These are phyloP conservation scores for Pseudoatta argentina DNA, from an alignment of 1,140 invertebrate species.

Conservation along the genomic window DNA sequence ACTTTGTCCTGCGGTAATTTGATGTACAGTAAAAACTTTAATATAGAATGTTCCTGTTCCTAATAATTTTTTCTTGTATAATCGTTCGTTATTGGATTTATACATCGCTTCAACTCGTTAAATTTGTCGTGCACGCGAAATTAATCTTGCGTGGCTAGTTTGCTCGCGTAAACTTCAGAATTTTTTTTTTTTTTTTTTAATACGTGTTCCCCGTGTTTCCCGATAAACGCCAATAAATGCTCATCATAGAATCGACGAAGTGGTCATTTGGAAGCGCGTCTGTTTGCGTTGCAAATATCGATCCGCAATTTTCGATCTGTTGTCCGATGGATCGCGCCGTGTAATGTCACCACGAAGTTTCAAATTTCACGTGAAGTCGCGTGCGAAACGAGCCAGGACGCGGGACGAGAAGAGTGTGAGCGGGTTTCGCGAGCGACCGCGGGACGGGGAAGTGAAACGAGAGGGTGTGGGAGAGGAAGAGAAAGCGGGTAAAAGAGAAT, in stretches of 20 bases:
- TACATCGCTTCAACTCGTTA: conserved; percentile 20
- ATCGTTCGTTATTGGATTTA: conserved; percentile 31
- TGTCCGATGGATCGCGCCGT: neutral
- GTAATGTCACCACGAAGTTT: conserved; percentile 58
- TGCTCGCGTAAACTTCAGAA: neutral
- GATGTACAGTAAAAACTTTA: conserved; percentile 33
- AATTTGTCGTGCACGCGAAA: conserved; percentile 30
- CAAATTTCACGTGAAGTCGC: conserved; percentile 71
- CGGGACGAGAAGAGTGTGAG: conserved; percentile 40
- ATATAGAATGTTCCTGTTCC: neutral
- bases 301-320: conserved; percentile 35
- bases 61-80: conserved; percentile 24
- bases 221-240: conserved; percentile 3
- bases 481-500: conserved; percentile 51
- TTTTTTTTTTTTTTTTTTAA: neutral
- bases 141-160: conserved; percentile 20
- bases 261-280: neutral
- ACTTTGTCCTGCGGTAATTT: neutral
- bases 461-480: conserved; percentile 45
- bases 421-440: conserved; percentile 45
- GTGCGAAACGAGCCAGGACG: conserved; percentile 70
- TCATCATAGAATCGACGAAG: neutral
- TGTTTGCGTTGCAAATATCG: conserved; percentile 16
- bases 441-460: conserved; percentile 68
- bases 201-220: neutral